These are phyloP conservation scores for Psittacula echo DNA, from an alignment of 2,797 vertebrate genomes.

Conservation along the genomic window DNA sequence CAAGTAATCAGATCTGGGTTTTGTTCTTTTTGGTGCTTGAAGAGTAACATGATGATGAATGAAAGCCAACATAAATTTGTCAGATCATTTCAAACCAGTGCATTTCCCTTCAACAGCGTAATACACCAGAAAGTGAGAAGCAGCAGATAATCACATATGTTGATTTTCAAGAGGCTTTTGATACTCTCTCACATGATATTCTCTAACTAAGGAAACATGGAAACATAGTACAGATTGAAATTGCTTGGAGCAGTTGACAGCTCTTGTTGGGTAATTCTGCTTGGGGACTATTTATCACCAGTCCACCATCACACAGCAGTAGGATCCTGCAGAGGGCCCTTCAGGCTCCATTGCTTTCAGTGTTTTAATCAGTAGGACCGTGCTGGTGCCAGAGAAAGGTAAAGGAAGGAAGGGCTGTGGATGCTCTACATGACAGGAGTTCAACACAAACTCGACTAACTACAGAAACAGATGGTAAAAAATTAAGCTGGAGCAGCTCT, in stretches of 20 bases:
- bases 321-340: neutral
- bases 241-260: neutral
- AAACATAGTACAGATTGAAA: neutral
- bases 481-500: neutral
- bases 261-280: neutral
- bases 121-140: neutral
- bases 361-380: neutral
- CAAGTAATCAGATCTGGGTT: slow-evolving; percentile 8
- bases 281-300: neutral
- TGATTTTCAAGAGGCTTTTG: slow-evolving; percentile 18
- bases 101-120: neutral
- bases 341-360: neutral
- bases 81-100: slow-evolving; percentile 1
- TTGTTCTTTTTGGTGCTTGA: slow-evolving; percentile 19
- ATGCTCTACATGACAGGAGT: neutral
- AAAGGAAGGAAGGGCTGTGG: neutral
- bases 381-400: neutral
- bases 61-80: neutral
- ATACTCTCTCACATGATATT: neutral
- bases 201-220: neutral
- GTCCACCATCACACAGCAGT: neutral
- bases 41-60: neutral
- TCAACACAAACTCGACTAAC: neutral
- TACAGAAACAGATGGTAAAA: slow-evolving; percentile 16
- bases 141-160: neutral